Base-by-base conservation (phyloP, 2,113 vertebrate genomes). In the Polypterus senegalus region DNA sequence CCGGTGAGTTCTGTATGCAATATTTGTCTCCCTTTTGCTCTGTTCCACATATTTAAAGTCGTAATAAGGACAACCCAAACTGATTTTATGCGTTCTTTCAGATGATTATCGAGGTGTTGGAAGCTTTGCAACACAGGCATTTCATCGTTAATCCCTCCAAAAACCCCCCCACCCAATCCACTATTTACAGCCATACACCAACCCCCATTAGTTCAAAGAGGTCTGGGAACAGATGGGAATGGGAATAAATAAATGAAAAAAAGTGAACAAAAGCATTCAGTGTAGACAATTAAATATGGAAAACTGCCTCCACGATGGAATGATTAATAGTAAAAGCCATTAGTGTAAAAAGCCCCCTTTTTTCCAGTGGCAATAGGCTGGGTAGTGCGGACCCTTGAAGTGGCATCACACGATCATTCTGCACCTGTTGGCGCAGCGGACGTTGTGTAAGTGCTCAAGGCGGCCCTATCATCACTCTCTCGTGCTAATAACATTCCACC, bases 391-490 rank as follows among this genome's bases (percentile, higher is more conserved):
- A 2, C 54, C 49, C 54, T 57, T 10, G 47, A 49, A 58, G 54
- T 27, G 6, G 47, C 47, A 5, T 5, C 44, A 8, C 56, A 10
- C 46, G 56, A 47, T 44, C 47, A 47, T 9, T 48, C 6, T 7
- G 7, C 5, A 6, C 56, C 27, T 57, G 56, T 57, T 57, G 56
- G 46, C 56, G 7, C 56, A 55, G 11, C 4, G 6, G 27, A 49
- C 43, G 7, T 6, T 55, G 9, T 9, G 9, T 68, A 76, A 75
- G 74, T 77, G 77, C 65, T 76, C 74, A 77, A 75, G 74, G 75
- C 75, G 49, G 3, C 56, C 77, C 77, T 77, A 77, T 84, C 88
- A 88, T 89, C 78, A 77, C 80, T 85, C 85, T 84, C 81, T 82
- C 75, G 71, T 80, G 73, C 61, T 83, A 84, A 79, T 83, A 73